Conservation (phyloP, 2,113 vertebrate species). For the Xyrauchen texanus region DNA sequence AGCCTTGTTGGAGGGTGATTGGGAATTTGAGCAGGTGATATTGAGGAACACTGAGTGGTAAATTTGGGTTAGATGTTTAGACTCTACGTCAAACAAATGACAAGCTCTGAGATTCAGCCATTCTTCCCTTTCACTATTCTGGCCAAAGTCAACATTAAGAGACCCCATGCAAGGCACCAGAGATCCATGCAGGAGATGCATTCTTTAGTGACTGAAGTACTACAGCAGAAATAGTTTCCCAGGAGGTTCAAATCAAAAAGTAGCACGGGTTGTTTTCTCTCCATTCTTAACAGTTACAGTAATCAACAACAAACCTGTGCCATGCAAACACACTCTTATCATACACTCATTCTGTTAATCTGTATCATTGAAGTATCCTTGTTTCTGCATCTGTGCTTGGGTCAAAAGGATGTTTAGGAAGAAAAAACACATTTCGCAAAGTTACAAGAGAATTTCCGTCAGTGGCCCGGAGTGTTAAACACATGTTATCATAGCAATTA, state of each 20-base stretch:
- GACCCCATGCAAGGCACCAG: slow-evolving; percentile 33
- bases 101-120: not conserved
- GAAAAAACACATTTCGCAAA: slow-evolving; percentile 40
- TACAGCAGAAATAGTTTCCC: not conserved
- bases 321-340: not conserved
- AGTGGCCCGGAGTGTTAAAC: slow-evolving; percentile 47
- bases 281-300: slow-evolving; percentile 57
- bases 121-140: not conserved
- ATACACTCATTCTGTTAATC: slow-evolving; percentile 55
- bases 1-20: not conserved
- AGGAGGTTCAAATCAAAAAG: not conserved
- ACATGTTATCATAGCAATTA: slow-evolving; percentile 59
- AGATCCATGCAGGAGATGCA: slow-evolving; percentile 6
- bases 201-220: not conserved
- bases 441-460: slow-evolving; percentile 52
- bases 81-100: not conserved
- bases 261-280: too few species aligned
- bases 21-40: slow-evolving; percentile 7
- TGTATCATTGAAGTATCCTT: slow-evolving; percentile 33
- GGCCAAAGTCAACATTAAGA: slow-evolving; percentile 11
- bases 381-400: not conserved
- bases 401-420: slow-evolving; percentile 39
- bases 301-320: slow-evolving; percentile 46
- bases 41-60: not conserved
- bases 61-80: not conserved